Evolutionary conservation across 2,797 vertebrate genomes (phyloP).

Genomic region (Apogon talboti): DNA sequence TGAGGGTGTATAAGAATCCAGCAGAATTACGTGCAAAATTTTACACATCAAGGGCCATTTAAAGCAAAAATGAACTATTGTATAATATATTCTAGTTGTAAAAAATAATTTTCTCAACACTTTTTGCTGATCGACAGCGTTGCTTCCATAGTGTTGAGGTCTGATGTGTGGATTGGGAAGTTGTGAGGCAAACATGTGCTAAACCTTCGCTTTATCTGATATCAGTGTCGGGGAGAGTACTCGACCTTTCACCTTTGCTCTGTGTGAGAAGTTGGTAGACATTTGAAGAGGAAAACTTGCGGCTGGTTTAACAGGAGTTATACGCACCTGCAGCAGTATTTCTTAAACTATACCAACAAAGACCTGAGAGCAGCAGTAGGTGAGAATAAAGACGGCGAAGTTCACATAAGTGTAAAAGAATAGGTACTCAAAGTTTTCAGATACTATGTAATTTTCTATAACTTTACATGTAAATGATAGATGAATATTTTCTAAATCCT

Average conservation of each 20-base stretch:
- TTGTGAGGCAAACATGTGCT: conserved; percentile 23
- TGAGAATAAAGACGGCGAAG: background rate
- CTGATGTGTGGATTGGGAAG: conserved; percentile 22
- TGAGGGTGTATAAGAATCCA: background rate
- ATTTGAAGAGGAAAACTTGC: conserved; percentile 22
- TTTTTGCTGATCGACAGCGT: background rate
- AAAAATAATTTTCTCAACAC: background rate
- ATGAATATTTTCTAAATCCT: too few species aligned
- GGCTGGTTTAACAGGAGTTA: conserved; percentile 5
- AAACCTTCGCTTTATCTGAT: conserved; percentile 31
- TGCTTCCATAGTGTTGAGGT: background rate
- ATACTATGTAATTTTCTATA: too few species aligned
- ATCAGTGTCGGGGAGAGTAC: conserved; percentile 31
- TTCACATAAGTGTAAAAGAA: background rate
- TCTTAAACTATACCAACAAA: background rate
- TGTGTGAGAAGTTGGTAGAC: conserved; percentile 25
- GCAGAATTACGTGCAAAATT: background rate
- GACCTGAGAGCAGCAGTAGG: background rate
- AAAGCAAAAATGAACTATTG: background rate
- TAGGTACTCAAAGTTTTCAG: background rate
- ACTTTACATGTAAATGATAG: too few species aligned
- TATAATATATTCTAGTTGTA: background rate
- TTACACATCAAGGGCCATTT: background rate
- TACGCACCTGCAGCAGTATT: background rate
- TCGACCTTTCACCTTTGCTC: conserved; percentile 56